phyloP scores from a whole-genome alignment of 2,888 invertebrate genomes.

The Rhogogaster chlorosoma region DNA sequence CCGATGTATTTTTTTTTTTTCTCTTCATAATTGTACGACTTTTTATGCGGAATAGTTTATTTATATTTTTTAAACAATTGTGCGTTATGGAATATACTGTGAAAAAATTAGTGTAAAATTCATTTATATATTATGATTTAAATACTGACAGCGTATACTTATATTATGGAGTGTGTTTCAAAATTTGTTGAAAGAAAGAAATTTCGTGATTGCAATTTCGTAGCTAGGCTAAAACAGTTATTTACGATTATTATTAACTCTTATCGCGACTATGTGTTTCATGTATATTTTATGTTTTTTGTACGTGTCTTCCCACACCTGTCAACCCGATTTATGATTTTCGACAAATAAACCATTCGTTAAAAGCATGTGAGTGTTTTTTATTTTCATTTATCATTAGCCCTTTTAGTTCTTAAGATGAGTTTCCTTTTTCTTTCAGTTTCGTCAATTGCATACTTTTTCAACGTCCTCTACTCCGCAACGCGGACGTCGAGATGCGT shows the following conservation, averaged over 20 bases:
- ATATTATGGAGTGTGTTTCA: conserved; percentile 15
- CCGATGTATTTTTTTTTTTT: conserved; percentile 27
- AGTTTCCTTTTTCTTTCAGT: conserved; percentile 6
- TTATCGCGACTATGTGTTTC: conserved; percentile 43
- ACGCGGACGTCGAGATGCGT: conserved; percentile 22
- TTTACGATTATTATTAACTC: conserved; percentile 24
- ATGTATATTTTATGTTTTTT: conserved; percentile 37
- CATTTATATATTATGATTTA: background rate
- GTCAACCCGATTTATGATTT: conserved; percentile 49
- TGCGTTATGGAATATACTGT: conserved; percentile 18
- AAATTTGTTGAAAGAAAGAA: background rate
- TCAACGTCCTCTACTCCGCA: background rate
- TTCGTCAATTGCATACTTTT: background rate
- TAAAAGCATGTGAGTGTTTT: conserved; percentile 50
- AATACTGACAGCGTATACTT: background rate
- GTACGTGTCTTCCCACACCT: conserved; percentile 32
- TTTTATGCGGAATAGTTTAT: background rate
- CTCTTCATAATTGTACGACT: background rate
- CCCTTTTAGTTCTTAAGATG: conserved; percentile 24
- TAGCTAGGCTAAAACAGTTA: conserved; percentile 5
- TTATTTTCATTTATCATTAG: conserved; percentile 13
- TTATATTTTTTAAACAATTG: background rate
- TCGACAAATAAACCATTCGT: conserved; percentile 41
- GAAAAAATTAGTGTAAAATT: conserved; percentile 23
- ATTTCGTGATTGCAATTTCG: conserved; percentile 7